Base-by-base conservation (phyloP, 2,113 vertebrate genomes). In the Corythornis madagascariensis region DNA sequence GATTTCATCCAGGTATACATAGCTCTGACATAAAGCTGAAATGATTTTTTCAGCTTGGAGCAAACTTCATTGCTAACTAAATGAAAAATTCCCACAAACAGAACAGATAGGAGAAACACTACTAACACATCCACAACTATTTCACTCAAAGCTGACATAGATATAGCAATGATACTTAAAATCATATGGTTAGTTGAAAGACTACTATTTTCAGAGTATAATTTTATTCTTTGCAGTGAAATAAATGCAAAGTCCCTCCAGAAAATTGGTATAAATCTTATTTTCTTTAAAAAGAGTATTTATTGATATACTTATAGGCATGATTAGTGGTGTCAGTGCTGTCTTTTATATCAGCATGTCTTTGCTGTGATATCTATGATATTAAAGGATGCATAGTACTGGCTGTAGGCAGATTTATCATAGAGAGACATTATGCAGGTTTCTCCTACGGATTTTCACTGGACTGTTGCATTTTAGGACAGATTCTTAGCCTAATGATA, bases 331-430 rank as follows among this genome's bases (percentile, higher is more conserved):
- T 78, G 38, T 77, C 57, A 78, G 42, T 38, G 20, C 53, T 93
- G 47, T 33, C 60, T 88, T 92, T 90, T 94, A 82, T 84, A 91
- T 92, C 85, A 81, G 29, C 56, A 35, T 75, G 42, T 55, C 81
- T 82, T 70, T 78, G 40, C 47, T 80, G 52, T n/a, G 35, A n/a
- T 73, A 73, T 95, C 89, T 81, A 82, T 84, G 70, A 64, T 38
- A 67, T 73, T n/a, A 74, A 47, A 74, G 50, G 47, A 82, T 82
- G 93, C 85, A 77, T 11, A 75, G 42, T 55, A 59, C 56, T 63
- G 66, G n/a, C 48, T 88, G 38, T 40, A 72, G 61, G 70, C 43
- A 82, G 53, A 64, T 28, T 1, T 11, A 67, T 33, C 4, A 7
- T n/a, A 52, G 47, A 82, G 70, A 48, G 59, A 73, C 28, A 61